Evolutionary conservation across 2,888 invertebrate genomes (phyloP).

Genomic region (Laothoe populi): DNA sequence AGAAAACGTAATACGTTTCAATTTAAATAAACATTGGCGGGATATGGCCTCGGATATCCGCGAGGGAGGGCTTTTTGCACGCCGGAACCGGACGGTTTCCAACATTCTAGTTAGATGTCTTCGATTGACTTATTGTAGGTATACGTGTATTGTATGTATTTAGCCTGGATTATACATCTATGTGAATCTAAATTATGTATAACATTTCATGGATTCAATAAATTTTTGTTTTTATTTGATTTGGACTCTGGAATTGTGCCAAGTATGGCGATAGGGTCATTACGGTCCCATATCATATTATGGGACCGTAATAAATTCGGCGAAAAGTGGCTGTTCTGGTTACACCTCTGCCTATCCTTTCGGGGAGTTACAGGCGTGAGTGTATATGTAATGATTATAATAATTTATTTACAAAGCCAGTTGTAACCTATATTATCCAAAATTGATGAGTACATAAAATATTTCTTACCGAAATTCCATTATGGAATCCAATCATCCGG

Average conservation of each 20-base stretch:
- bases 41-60: slow-evolving; percentile 13
- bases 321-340: no score
- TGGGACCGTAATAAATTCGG: no score
- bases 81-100: slow-evolving; percentile 4
- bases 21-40: slow-evolving; percentile 11
- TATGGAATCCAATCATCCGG: not conserved
- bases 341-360: no score
- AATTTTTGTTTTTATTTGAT: no score
- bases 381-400: not conserved
- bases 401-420: not conserved
- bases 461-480: not conserved
- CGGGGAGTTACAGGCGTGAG: no score
- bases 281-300: no score
- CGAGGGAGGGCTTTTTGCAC: slow-evolving; percentile 1
- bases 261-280: no score
- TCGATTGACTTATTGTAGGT: not conserved
- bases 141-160: not conserved
- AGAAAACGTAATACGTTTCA: not conserved
- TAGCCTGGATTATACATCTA: no score
- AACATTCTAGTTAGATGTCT: not conserved
- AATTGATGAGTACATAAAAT: not conserved
- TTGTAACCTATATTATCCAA: not conserved
- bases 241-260: no score
- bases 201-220: no score
- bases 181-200: no score